These are phyloP conservation scores for Macroteleia sp. DNA, from an alignment of 2,888 invertebrate species.

Conservation along the genomic window DNA sequence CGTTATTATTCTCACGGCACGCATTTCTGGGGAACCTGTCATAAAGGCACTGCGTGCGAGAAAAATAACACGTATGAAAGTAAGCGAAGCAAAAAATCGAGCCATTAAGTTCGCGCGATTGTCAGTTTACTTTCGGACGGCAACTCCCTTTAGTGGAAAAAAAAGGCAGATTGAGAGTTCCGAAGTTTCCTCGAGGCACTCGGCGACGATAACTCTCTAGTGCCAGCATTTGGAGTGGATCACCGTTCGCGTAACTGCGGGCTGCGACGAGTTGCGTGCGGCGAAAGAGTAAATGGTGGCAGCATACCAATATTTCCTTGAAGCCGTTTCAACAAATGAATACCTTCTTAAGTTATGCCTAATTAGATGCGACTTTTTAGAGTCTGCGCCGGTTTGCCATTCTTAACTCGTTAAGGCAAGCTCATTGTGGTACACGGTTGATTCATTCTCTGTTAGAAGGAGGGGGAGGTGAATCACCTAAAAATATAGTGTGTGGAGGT, in stretches of 20 bases:
- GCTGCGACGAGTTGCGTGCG: slow-evolving; percentile 36
- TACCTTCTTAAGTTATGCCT: slow-evolving; percentile 29
- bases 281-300: slow-evolving; percentile 32
- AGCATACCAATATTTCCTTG: slow-evolving; percentile 36
- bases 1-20: slow-evolving; percentile 46
- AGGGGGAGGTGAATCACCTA: too few species aligned
- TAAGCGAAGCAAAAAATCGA: slow-evolving; percentile 20
- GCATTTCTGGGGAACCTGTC: slow-evolving; percentile 8
- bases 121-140: slow-evolving; percentile 29
- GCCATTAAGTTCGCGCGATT: slow-evolving; percentile 18
- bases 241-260: too few species aligned
- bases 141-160: slow-evolving; percentile 5
- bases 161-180: slow-evolving; percentile 10
- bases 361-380: slow-evolving; percentile 44
- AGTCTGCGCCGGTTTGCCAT: too few species aligned
- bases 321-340: slow-evolving; percentile 45
- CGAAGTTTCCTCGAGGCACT: slow-evolving; percentile 17
- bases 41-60: slow-evolving; percentile 23
- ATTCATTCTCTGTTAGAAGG: too few species aligned
- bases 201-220: slow-evolving; percentile 37
- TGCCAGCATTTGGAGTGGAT: too few species aligned
- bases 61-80: slow-evolving; percentile 47
- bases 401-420: too few species aligned
- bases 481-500: too few species aligned
- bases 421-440: too few species aligned